These are phyloP conservation scores for Drosophila subpulchrella DNA, from an alignment of 1,140 invertebrate genomes.

Conservation along the genomic window DNA sequence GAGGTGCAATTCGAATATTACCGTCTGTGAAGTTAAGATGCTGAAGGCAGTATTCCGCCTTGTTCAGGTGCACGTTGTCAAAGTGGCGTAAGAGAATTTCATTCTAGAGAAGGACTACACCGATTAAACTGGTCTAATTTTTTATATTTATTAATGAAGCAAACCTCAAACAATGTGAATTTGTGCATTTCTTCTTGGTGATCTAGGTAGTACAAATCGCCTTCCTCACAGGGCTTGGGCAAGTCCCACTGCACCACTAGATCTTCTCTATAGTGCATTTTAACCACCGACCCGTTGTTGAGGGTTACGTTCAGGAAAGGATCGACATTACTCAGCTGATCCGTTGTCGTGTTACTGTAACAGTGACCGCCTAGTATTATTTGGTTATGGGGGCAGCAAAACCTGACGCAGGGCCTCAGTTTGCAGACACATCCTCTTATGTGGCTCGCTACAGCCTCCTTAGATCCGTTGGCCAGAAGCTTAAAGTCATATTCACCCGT, in stretches of 20 bases:
- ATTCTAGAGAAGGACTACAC: constrained; percentile 34
- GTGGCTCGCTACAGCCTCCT: constrained; percentile 29
- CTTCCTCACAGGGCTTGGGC: constrained; percentile 40
- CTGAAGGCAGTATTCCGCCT: constrained; percentile 65
- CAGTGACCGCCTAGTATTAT: background rate
- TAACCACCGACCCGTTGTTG: constrained; percentile 17
- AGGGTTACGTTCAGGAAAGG: constrained; percentile 56
- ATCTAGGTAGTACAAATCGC: constrained; percentile 17
- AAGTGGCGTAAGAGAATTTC: constrained; percentile 27
- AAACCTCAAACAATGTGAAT: constrained; percentile 66
- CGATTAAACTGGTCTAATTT: too few relatives aligned
- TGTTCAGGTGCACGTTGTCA: constrained; percentile 8
- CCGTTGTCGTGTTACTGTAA: background rate
- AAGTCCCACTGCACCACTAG: constrained; percentile 53
- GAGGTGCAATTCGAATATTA: constrained; percentile 22
- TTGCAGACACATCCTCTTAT: constrained; percentile 64
- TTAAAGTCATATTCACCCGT: constrained; percentile 53
- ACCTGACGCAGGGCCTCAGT: constrained; percentile 46
- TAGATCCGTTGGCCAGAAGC: constrained; percentile 7
- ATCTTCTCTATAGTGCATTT: constrained; percentile 41
- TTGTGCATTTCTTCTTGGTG: constrained; percentile 7
- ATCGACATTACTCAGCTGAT: background rate
- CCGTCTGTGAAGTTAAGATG: background rate
- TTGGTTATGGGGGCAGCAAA: constrained; percentile 57
- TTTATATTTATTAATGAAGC: too few relatives aligned